A percentile compares a stretch with the other conserved stretches of the same genome.
Conservation (phyloP, 2,888 invertebrate genomes). For the Noctua janthina region DNA sequence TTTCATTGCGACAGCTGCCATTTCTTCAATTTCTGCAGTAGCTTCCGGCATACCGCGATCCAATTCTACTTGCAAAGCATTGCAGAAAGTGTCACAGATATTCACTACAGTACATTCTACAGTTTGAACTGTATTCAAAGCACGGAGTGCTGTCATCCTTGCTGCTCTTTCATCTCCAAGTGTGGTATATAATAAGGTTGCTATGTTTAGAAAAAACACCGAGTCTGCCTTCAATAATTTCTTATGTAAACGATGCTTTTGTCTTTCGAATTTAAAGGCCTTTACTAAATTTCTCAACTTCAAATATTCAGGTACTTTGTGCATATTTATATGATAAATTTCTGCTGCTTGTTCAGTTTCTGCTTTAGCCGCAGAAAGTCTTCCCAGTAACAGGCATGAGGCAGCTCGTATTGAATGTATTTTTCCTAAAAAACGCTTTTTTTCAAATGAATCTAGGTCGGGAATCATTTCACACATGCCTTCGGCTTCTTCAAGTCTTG, state of each 20-base stretch:
- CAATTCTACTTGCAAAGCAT: slow-evolving; percentile 86
- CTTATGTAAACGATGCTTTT: slow-evolving; percentile 75
- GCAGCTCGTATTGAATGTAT: slow-evolving; percentile 83
- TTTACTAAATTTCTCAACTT: slow-evolving; percentile 72
- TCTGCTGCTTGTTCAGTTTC: slow-evolving; percentile 79
- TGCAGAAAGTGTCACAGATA: slow-evolving; percentile 86
- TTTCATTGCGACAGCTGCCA: slow-evolving; percentile 77
- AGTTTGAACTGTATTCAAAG: slow-evolving; percentile 80
- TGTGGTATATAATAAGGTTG: slow-evolving; percentile 79
- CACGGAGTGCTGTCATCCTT: slow-evolving; percentile 76
- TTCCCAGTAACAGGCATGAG: slow-evolving; percentile 74
- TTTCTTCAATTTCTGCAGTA: slow-evolving; percentile 80
- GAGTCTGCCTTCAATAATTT: slow-evolving; percentile 78
- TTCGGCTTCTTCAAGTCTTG: slow-evolving; percentile 81
- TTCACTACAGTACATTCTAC: slow-evolving; percentile 81
- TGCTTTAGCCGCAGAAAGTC: slow-evolving; percentile 75
- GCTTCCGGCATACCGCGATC: slow-evolving; percentile 80
- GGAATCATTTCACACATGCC: slow-evolving; percentile 71
- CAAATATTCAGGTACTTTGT: slow-evolving; percentile 77
- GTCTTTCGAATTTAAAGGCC: slow-evolving; percentile 71
- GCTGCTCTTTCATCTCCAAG: slow-evolving; percentile 79
- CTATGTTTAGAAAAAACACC: slow-evolving; percentile 83
- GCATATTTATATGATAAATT: slow-evolving; percentile 79
- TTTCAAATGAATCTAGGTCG: slow-evolving; percentile 70
- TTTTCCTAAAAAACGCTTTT: slow-evolving; percentile 79